Evolutionary conservation across 2,888 invertebrate species (phyloP).

Genomic region (Noctua janthe): DNA sequence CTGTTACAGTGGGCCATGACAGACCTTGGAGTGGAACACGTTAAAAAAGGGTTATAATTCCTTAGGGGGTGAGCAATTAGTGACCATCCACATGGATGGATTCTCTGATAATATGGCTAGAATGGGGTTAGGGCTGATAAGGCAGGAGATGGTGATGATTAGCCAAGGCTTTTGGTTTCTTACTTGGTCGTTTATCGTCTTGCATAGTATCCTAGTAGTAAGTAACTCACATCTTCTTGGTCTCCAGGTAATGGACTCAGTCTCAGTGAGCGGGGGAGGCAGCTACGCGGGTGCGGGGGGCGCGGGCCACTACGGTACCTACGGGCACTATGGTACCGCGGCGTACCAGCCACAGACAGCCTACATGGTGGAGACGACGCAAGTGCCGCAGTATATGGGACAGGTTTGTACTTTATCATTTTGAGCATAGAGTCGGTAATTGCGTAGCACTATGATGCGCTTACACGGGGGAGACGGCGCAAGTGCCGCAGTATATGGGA

Average conservation of each 20-base stretch:
- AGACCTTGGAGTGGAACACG: neutral
- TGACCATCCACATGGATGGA: neutral
- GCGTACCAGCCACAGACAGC: constrained; percentile 87
- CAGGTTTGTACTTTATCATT: constrained; percentile 76
- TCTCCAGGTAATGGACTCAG: constrained; percentile 86
- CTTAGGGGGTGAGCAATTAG: neutral
- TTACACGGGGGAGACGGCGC: constrained; percentile 87
- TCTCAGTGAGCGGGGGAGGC: constrained; percentile 86
- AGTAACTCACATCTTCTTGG: neutral
- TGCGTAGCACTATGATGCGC: constrained; percentile 80
- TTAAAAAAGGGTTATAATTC: neutral
- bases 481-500: constrained; percentile 87
- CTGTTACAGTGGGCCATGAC: neutral
- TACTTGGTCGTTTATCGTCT: neutral
- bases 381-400: constrained; percentile 87
- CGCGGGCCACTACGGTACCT: constrained; percentile 86
- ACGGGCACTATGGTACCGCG: constrained; percentile 87
- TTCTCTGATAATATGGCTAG: neutral
- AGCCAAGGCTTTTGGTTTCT: neutral
- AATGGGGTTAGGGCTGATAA: neutral
- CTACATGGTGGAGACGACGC: constrained; percentile 87
- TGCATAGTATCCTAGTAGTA: neutral
- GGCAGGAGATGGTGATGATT: neutral
- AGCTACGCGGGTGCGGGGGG: constrained; percentile 81
- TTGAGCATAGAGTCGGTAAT: neutral